Base-by-base conservation (phyloP, 2,797 vertebrate species). In the Phataginus tetradactyla region DNA sequence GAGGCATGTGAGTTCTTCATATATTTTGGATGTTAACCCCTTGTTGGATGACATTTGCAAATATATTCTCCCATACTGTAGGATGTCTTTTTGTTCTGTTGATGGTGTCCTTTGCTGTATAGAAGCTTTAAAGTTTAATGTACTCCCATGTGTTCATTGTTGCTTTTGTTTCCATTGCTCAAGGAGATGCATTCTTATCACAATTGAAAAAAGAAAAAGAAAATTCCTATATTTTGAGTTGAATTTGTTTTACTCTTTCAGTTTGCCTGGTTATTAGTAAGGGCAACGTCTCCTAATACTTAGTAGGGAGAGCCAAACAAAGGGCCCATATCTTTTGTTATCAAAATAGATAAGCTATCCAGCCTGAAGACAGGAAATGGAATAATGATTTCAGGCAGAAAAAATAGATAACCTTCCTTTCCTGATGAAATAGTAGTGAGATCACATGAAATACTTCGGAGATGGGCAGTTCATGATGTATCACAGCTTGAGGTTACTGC, bases 371-470 rank as follows among this genome's bases (percentile, higher is more conserved):
- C n/a, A 88, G 66, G 68, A 94, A 95, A 97, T 71, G 57, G 95
- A 87, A 97, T 2, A 14, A 21, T 96, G 63, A 97, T 98, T 98
- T 98, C 95, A 96, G 94, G 66, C 86, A 97, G 74, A 96, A 97
- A 45, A 97, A 98, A 93, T 53, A 96, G 66, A 96, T 97, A 94
- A 96, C 96, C 75, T 96, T 57, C 64, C 71, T 92, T 94, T 0
- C 4, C 53, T 49, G 55, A 88, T 97, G 97, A 98, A 98, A 97
- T 78, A 69, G 51, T 77, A 98, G 86, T 29, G 69, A 97, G 51
- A 97, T 84, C 95, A 94, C 96, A 96, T 95, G 81, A 88, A 55
- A 39, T 96, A 78, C 74, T 96, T 96, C 96, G 92, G 85, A 97
- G 93, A 97, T n/a, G 88, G 93, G 95, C 51, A 71, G 61, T 95